Conservation (phyloP, 2,888 invertebrate genomes). For the Fragum fragum region DNA sequence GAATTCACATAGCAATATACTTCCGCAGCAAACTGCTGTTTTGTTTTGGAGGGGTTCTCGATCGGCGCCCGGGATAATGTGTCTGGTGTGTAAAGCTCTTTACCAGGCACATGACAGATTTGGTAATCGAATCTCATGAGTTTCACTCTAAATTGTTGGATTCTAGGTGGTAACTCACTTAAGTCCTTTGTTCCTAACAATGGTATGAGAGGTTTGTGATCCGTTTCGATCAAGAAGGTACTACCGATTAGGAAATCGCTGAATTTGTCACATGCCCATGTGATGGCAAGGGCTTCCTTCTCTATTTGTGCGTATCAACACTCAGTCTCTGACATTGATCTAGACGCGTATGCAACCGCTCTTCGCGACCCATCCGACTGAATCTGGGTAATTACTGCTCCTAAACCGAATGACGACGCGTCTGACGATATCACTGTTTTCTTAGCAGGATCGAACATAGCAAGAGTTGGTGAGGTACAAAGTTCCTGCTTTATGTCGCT, state of each 20-base stretch:
- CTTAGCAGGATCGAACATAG: slow-evolving; percentile 13
- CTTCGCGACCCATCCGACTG: neutral
- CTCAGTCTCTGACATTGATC: slow-evolving; percentile 11
- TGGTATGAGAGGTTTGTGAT: slow-evolving; percentile 29
- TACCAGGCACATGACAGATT: slow-evolving; percentile 17
- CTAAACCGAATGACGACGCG: slow-evolving; percentile 5
- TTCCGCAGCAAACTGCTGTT: slow-evolving; percentile 37
- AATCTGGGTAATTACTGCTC: slow-evolving; percentile 11
- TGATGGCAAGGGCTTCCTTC: slow-evolving; percentile 16
- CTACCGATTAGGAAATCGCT: slow-evolving; percentile 28
- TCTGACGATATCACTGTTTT: neutral
- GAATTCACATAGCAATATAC: slow-evolving; percentile 45
- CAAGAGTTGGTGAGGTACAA: neutral
- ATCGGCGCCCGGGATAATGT: slow-evolving; percentile 44
- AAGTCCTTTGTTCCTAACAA: slow-evolving; percentile 28
- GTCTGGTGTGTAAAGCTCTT: slow-evolving; percentile 2
- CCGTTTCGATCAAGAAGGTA: slow-evolving; percentile 22
- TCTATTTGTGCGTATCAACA: slow-evolving; percentile 27
- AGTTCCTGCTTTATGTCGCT: slow-evolving; percentile 32
- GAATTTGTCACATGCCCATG: slow-evolving; percentile 45
- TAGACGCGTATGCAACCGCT: slow-evolving; percentile 2
- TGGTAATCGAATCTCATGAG: slow-evolving; percentile 40
- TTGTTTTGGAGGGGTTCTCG: slow-evolving; percentile 12
- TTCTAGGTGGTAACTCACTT: slow-evolving; percentile 32
- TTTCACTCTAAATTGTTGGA: slow-evolving; percentile 42